These are phyloP conservation scores for Phylloscopus collybita DNA, from an alignment of 2,797 vertebrate species.

Conservation along the genomic window DNA sequence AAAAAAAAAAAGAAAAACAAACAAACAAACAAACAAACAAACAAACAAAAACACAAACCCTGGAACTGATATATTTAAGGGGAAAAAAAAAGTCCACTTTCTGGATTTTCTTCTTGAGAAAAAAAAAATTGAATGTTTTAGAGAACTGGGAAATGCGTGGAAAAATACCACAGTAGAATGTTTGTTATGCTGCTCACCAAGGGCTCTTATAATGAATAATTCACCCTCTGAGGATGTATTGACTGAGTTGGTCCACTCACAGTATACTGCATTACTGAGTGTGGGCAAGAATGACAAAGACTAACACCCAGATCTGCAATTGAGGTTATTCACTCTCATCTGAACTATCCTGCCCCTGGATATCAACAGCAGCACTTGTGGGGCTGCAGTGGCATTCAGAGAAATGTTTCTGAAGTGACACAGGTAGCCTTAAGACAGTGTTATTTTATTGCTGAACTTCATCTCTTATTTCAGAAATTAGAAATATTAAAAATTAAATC, in stretches of 20 bases:
- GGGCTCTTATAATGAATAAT: not conserved
- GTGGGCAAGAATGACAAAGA: not conserved
- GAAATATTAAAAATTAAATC: not conserved
- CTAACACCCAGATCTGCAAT: not conserved
- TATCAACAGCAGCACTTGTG: not conserved
- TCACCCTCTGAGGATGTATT: not conserved
- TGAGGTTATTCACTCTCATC: not conserved
- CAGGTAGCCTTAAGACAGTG: fast-evolving
- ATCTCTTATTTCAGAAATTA: not conserved
- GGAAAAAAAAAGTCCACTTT: not conserved
- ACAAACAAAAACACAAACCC: no score
- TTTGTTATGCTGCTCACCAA: not conserved
- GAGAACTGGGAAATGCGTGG: fast-evolving
- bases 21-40: no score
- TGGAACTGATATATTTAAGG: no score
- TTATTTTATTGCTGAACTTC: not conserved
- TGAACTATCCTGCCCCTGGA: not conserved
- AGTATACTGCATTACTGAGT: not conserved
- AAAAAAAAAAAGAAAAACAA: not conserved
- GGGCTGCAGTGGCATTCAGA: not conserved
- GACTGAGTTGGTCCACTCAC: not conserved
- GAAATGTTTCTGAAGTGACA: not conserved
- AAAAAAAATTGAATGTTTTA: not conserved
- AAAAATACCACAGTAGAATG: not conserved
- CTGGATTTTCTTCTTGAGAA: not conserved